Evolutionary conservation across 1,140 invertebrate genomes (phyloP).

Genomic region (Lycorma delicatula): DNA sequence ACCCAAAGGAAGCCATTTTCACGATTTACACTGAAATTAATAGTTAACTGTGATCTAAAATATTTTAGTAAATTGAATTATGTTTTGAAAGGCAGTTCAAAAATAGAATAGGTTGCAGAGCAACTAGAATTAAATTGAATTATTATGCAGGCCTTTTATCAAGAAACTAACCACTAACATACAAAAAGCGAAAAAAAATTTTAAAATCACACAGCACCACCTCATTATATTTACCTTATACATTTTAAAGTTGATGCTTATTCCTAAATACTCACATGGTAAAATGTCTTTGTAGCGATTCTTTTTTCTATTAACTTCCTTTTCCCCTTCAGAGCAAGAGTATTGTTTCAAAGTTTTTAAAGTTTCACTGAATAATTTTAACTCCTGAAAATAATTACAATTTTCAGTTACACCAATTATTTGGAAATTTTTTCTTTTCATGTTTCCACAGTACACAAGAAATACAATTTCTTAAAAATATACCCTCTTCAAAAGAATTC

Average conservation of each 20-base stretch:
- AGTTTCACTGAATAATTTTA: slow-evolving; percentile 44
- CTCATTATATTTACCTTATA: too few species aligned
- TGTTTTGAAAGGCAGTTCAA: too few species aligned
- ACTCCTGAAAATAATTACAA: slow-evolving; percentile 33
- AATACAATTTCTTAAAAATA: not conserved
- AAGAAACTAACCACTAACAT: too few species aligned
- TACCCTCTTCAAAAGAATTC: not conserved
- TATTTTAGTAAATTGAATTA: too few species aligned
- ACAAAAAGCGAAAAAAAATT: too few species aligned
- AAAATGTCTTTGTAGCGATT: slow-evolving; percentile 66
- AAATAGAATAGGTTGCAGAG: too few species aligned
- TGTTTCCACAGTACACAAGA: not conserved
- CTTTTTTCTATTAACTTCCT: slow-evolving; percentile 52
- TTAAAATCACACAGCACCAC: too few species aligned
- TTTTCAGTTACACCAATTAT: not conserved
- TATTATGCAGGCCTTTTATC: too few species aligned
- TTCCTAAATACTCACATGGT: slow-evolving; percentile 49
- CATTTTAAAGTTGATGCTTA: not conserved
- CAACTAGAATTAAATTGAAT: too few species aligned
- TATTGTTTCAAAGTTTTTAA: slow-evolving; percentile 40
- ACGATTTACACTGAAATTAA: too few species aligned
- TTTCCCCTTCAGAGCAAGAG: slow-evolving; percentile 49
- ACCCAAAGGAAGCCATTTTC: too few species aligned
- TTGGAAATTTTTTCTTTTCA: not conserved
- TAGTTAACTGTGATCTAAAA: too few species aligned